Percentiles rank a stretch among this genome's conserved stretches.
Evolutionary conservation across 2,888 invertebrate genomes (phyloP).

Genomic region (Teinopalpus imperialis): DNA sequence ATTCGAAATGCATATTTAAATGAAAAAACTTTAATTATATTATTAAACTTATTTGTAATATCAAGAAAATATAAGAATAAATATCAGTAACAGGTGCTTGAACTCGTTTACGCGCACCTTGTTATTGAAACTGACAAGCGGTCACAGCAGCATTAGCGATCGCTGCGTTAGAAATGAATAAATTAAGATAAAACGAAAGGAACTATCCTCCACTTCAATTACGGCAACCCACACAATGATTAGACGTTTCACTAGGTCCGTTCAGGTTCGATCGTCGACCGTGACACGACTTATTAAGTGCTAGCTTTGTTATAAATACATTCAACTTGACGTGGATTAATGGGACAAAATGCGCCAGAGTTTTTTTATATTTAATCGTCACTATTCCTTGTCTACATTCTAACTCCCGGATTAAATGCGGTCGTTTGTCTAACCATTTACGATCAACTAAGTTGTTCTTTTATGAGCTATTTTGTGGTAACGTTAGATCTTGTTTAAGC

Average conservation of each 20-base stretch:
- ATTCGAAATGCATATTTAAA: no score
- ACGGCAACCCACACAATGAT: conserved; percentile 77
- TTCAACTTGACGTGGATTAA: conserved; percentile 74
- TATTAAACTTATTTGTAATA: no score
- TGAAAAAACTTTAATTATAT: no score
- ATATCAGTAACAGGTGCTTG: conserved; percentile 51
- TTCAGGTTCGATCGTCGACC: conserved; percentile 54
- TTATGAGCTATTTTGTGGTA: conserved; percentile 61
- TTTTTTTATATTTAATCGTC: conserved; percentile 67
- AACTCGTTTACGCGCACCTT: conserved; percentile 53
- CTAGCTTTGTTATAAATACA: conserved; percentile 77
- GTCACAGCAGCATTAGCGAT: conserved; percentile 77
- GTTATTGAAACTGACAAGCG: conserved; percentile 74
- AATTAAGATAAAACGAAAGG: conserved; percentile 76
- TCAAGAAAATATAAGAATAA: no score
- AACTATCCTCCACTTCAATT: conserved; percentile 72
- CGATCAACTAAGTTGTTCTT: conserved; percentile 60
- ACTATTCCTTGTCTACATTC: conserved; percentile 74
- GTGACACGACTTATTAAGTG: conserved; percentile 72
- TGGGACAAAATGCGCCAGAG: conserved; percentile 62
- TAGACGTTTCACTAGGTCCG: conserved; percentile 70
- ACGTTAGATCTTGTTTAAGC: conserved; percentile 56
- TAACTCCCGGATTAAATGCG: conserved; percentile 75
- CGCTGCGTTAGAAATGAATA: conserved; percentile 67
- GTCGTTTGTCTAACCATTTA: conserved; percentile 72